Conservation (phyloP, 1,140 invertebrate genomes). For the Globodera ellingtonae region DNA sequence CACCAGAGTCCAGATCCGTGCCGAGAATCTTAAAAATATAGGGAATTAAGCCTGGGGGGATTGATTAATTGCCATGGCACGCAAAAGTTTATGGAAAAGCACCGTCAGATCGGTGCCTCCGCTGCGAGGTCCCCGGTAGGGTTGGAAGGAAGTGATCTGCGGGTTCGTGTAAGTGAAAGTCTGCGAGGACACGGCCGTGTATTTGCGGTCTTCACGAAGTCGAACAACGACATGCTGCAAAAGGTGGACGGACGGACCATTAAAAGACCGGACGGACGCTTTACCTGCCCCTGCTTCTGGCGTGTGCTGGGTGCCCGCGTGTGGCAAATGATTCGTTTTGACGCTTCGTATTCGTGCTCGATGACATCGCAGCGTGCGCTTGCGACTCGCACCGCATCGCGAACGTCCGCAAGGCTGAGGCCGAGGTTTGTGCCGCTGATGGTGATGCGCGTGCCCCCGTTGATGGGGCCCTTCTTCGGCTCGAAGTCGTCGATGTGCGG, state of each 20-base stretch:
- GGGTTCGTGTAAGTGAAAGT: slow-evolving; percentile 60
- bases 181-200: slow-evolving; percentile 52
- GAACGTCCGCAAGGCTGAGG: slow-evolving; percentile 82
- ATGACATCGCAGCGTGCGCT: slow-evolving; percentile 83
- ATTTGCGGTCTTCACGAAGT: slow-evolving; percentile 50
- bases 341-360: slow-evolving; percentile 67
- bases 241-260: neutral
- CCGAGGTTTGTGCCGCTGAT: slow-evolving; percentile 95
- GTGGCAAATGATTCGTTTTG: slow-evolving; percentile 57
- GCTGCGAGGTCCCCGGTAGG: slow-evolving; percentile 83
- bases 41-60: neutral
- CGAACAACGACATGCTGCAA: slow-evolving; percentile 44
- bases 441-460: slow-evolving; percentile 88
- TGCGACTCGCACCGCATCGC: slow-evolving; percentile 86
- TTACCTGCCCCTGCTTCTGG: slow-evolving; percentile 51
- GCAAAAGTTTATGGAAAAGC: no score
- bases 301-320: slow-evolving; percentile 54
- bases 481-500: slow-evolving; percentile 72
- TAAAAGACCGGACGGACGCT: neutral
- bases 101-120: slow-evolving; percentile 85
- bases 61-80: neutral
- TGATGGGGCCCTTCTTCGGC: slow-evolving; percentile 88
- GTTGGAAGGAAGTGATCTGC: slow-evolving; percentile 72
- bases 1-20: slow-evolving; percentile 89
- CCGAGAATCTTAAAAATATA: slow-evolving; percentile 74